These are phyloP conservation scores for Temnothorax longispinosus DNA, from an alignment of 1,140 invertebrate genomes.

Conservation along the genomic window DNA sequence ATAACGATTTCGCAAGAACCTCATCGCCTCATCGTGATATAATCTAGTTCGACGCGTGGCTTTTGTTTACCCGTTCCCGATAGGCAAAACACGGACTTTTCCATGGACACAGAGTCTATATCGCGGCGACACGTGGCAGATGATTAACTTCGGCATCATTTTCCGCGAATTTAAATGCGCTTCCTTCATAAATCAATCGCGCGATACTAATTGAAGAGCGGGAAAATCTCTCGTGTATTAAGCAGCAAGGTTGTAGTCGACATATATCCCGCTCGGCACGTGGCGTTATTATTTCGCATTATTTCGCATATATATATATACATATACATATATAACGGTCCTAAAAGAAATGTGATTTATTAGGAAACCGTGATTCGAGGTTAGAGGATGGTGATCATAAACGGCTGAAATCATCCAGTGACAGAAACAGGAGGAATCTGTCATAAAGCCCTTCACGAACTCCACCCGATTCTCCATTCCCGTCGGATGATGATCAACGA, in stretches of 20 bases:
- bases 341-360: too few species aligned
- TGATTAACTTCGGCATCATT: neutral
- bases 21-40: neutral
- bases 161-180: neutral
- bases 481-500: too few species aligned
- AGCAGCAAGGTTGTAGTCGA: neutral
- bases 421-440: too few species aligned
- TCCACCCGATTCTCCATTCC: too few species aligned
- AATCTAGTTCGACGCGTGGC: slow-evolving; percentile 29
- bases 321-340: neutral
- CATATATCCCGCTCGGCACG: neutral
- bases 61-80: slow-evolving; percentile 26
- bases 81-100: neutral
- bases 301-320: neutral
- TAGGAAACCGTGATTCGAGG: too few species aligned
- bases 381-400: too few species aligned
- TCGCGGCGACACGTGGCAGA: neutral
- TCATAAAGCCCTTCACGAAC: too few species aligned
- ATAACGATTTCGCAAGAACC: slow-evolving; percentile 3
- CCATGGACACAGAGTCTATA: neutral
- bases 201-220: neutral
- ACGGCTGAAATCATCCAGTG: too few species aligned
- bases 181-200: neutral
- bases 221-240: neutral
- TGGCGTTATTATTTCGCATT: slow-evolving; percentile 15